Evolutionary conservation across 1,140 invertebrate genomes (phyloP), one percentile per base, ranked within the genome.

Genomic region (Acromyrmex charruanus): DNA sequence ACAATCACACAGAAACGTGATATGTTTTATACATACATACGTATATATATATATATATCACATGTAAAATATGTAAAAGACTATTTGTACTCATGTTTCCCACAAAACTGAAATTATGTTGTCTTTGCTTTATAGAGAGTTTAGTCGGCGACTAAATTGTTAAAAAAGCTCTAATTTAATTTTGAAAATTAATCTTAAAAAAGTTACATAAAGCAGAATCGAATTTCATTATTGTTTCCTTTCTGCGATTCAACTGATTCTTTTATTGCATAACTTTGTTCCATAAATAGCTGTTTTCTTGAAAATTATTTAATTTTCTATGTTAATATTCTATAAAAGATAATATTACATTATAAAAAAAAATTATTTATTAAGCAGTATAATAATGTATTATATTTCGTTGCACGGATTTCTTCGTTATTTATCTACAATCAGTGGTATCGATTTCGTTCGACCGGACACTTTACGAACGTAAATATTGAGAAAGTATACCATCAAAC

Each of bases 1-100:
- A 77, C 39, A 53, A 49, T 31, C 3, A 44, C 14, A 84, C 35
- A 35, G 61, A 71, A 85, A 77, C 55, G 49, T 84, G 87, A 84
- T 87, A 79, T 49, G 61, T 53, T 88, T 87, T 39, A 66, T 39
- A 66, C 9, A 12, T 9, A 39, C 18, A 21, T 35, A 68, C 35
- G 5, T n/a, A n/a, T n/a, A n/a, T n/a, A n/a, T n/a, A n/a, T n/a
- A n/a, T n/a, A n/a, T n/a, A n/a, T n/a, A n/a, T n/a, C 5, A 39
- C 1, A 2, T 3, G 10, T 25, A 25, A 21, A 49, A 7, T 21
- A 3, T 44, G 12, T 9, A 31, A 5, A 14, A 18, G 59, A 35
- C 12, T 77, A 25, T 35, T 18, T 55, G 12, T 55, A 35, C 18
- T 53, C 51, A 55, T n/a, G 12, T n/a, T 74, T 3, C 71, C 55